Conservation (phyloP, 2,888 invertebrate genomes). For the Boloria selene region DNA sequence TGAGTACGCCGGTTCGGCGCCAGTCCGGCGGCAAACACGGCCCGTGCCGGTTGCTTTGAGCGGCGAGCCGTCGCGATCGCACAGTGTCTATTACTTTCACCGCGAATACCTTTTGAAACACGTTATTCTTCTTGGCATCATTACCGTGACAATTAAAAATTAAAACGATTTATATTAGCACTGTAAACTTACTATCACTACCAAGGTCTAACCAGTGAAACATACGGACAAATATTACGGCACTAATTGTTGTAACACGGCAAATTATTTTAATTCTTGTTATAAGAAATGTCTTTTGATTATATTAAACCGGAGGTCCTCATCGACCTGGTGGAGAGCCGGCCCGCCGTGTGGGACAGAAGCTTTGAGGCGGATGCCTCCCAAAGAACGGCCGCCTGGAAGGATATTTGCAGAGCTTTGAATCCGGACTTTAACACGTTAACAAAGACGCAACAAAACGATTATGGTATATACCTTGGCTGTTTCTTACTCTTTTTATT, state of each 20-base stretch:
- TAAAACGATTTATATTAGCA: too few relatives aligned
- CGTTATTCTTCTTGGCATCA: too few relatives aligned
- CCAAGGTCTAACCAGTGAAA: too few relatives aligned
- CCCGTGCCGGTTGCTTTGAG: background rate
- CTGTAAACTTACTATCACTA: too few relatives aligned
- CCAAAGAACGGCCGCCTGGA: conserved; percentile 16
- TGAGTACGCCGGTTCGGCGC: background rate
- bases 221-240: too few relatives aligned
- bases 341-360: conserved; percentile 28
- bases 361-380: background rate
- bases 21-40: background rate
- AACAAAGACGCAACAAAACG: conserved; percentile 3
- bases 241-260: too few relatives aligned
- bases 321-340: conserved; percentile 21
- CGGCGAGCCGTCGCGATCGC: background rate
- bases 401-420: conserved; percentile 18
- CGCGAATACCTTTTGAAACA: too few relatives aligned
- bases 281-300: background rate
- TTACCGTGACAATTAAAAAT: too few relatives aligned
- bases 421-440: conserved; percentile 14
- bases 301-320: conserved; percentile 22
- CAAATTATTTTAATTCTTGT: too few relatives aligned
- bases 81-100: background rate
- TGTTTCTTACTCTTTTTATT: background rate
- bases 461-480: conserved; percentile 20